Base-by-base conservation (phyloP, 2,113 vertebrate species). In the Gnathonemus longibarbis region DNA sequence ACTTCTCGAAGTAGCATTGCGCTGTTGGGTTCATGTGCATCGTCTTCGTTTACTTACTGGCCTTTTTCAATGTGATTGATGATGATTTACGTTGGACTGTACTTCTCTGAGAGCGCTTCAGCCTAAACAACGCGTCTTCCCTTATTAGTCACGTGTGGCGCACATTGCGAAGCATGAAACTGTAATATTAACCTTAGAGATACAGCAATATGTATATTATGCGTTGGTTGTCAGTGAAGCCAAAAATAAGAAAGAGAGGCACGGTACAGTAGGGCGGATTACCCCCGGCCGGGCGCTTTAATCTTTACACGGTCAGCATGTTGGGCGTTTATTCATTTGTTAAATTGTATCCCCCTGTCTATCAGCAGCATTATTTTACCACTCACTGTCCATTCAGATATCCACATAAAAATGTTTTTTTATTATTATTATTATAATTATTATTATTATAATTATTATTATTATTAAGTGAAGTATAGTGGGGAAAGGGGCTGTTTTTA, bases 81-180 rank as follows among this genome's bases (percentile, higher is more conserved):
- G n/a, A 95, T 94, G 92, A 94, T 39, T 95, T 93, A 93, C 92
- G 94, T 94, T 93, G 94, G 94, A 94, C 94, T 94, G 94, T 84
- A 88, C 87, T 74, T 88, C 62, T 70, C 62, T 70, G 62, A 70
- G n/a, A 4, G 5, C 62, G 15, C 93, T 13, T 94, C 93, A 90
- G 93, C 95, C 94, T 95, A 94, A 94, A 94, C 94, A 93, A 95
- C 95, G 93, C 92, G 96, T 96, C 95, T 96, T 96, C 96, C 62
- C 95, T 95, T 89, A 90, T 95, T 89, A 90, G 94, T 90, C 91
- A 94, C 94, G 92, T 95, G 94, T 92, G 93, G 89, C 94, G 93
- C 94, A 94, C 94, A 94, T 94, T 94, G 94, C 94, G 94, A 93
- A 91, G 92, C 93, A 93, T 90, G 62, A 90, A 93, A 90, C 94